Evolutionary conservation across 2,113 vertebrate genomes (phyloP), one percentile per base, ranked within the genome.

Genomic region (Misgurnus mizolepis): DNA sequence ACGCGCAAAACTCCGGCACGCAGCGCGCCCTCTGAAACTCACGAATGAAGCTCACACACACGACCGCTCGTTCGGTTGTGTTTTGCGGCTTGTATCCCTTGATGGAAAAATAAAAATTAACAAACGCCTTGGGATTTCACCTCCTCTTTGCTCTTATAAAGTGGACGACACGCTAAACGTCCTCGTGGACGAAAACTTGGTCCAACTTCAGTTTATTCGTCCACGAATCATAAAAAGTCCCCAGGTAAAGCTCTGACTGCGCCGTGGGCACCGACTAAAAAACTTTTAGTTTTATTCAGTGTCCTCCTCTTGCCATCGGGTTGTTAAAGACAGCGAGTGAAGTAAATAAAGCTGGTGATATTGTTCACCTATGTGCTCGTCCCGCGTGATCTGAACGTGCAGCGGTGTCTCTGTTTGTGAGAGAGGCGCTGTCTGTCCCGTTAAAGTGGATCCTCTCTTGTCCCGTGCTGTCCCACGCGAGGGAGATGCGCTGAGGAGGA

Each of bases 371-470:
- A 58, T 58, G 65, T 75, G 50, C 78, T 78, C 80, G 76, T 86
- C 86, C 79, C 78, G 84, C 86, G 72, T 82, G 22, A 89, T 84
- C 87, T 61, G 82, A 87, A 89, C 84, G 84, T 88, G 88, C 82
- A 78, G 89, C 88, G 87, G 81, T 74, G 81, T 74, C 67, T 82
- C 67, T 74, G 50, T 58, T 50, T 27, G 58, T 14, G 45, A 18
- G 73, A 18, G 58, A 47, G 81, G 22, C 55, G 55, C 55, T 58
- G 90, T 86, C 90, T 92, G 92, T 93, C 92, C 90, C 91, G 69
- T 91, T 90, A 89, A 90, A 90, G 91, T 84, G 87, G 87, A 91
- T 91, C 90, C 69, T 79, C 80, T 75, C 67, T 55, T 80, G 75
- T 81, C 41, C 41, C 68, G 67, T 7, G 70, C 73, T 72, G 82